Evolutionary conservation across 2,888 invertebrate genomes (phyloP), one percentile per base, ranked within the genome.

Genomic region (Chromoteleia sp.): DNA sequence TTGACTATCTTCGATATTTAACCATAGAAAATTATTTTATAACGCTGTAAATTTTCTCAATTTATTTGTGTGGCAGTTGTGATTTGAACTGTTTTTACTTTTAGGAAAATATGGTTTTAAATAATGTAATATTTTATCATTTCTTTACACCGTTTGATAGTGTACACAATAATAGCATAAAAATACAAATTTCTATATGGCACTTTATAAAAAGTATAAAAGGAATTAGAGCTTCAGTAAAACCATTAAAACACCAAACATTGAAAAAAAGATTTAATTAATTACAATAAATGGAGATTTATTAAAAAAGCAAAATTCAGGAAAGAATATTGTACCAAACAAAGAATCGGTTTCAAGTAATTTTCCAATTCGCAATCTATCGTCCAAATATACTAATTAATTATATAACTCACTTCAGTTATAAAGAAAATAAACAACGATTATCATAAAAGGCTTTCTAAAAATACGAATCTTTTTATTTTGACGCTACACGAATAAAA

Each of bases 1-100:
- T 73, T 73, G 19, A 73, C 61, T 73, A 61, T 61, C 59, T 73
- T 1, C 14, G 10, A 29, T 21, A 33, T 33, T 50, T 33, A 50
- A 10, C 10, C 36, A 45, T 48, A 36, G 25, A 48, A 58, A 70
- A 58, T 70, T 56, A 17, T 33, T 68, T 58, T 45, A 58, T 56
- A 45, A 14, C 7, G 21, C 14, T 39, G 15, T 21, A 68, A 56
- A 6, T 21, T 30, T 29, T 14, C 36, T 30, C n/a, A 56, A 39
- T 56, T 36, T 19, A n/a, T 19, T 33, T 36, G 12, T 19, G 36
- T n/a, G 36, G 6, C 19, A 39, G 39, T 56, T 36, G 56, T 33
- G 36, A 41, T 58, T 25, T 12, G 12, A 58, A 43, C 7, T 41
- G 36, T 43, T 25, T 29, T 59, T 36, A 19, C n/a, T 17, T 33